These are phyloP conservation scores for Thunnus thynnus DNA, from an alignment of 2,113 vertebrate species.

Conservation along the genomic window DNA sequence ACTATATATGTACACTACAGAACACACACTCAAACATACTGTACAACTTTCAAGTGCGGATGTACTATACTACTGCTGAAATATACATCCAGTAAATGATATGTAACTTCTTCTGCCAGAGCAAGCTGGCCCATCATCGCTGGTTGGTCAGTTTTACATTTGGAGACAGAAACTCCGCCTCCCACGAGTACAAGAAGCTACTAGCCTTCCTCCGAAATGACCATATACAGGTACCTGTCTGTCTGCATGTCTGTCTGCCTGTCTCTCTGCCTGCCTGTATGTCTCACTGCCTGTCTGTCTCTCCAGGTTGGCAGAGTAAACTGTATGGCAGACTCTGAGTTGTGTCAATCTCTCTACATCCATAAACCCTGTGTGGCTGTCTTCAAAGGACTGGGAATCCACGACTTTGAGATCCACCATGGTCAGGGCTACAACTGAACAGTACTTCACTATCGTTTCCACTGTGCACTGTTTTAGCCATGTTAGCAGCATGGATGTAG, in stretches of 20 bases:
- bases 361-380: slow-evolving; percentile 92
- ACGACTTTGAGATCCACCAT: slow-evolving; percentile 97
- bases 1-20: background rate
- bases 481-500: too few relatives aligned
- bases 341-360: slow-evolving; percentile 92
- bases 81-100: background rate
- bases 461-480: too few relatives aligned
- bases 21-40: background rate
- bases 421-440: slow-evolving; percentile 82
- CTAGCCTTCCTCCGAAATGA: slow-evolving; percentile 89
- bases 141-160: slow-evolving; percentile 96
- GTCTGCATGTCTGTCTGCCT: background rate
- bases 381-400: slow-evolving; percentile 95
- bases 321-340: slow-evolving; percentile 85
- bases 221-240: slow-evolving; percentile 90
- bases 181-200: slow-evolving; percentile 94
- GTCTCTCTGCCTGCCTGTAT: background rate
- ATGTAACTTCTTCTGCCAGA: slow-evolving; percentile 72
- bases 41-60: background rate
- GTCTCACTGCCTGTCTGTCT: slow-evolving; percentile 1
- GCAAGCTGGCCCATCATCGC: slow-evolving; percentile 91
- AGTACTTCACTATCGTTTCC: background rate
- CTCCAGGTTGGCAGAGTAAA: slow-evolving; percentile 93
- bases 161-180: slow-evolving; percentile 80
- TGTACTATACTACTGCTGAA: background rate